Conservation (phyloP, 2,888 invertebrate species). For the Melikaiella ostensackeni region DNA sequence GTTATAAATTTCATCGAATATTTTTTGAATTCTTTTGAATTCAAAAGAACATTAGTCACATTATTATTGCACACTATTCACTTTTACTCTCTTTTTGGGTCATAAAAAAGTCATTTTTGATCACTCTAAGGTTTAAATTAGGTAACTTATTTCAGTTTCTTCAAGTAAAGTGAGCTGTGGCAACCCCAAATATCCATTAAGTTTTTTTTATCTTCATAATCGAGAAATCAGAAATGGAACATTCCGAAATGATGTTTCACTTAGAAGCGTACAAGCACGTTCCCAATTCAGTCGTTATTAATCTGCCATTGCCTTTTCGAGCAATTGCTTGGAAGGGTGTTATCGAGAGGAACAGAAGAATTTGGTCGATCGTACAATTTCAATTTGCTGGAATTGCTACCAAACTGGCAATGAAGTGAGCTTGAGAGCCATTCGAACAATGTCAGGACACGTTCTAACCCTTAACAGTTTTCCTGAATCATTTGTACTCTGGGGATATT, state of each 20-base stretch:
- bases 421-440: slow-evolving; percentile 18
- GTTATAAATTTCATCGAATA: no score
- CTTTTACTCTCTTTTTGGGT: no score
- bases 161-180: no score
- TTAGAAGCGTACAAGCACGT: neutral
- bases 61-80: no score
- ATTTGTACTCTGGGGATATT: slow-evolving; percentile 1
- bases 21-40: no score
- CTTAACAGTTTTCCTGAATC: slow-evolving; percentile 2
- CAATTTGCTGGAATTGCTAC: neutral
- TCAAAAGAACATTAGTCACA: no score
- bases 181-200: no score
- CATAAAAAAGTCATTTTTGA: no score
- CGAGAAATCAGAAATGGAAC: neutral
- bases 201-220: neutral
- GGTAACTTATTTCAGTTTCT: no score
- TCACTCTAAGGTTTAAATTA: no score
- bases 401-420: neutral
- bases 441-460: neutral
- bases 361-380: neutral
- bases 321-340: neutral
- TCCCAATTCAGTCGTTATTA: neutral
- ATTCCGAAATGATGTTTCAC: neutral
- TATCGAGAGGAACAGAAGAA: neutral
- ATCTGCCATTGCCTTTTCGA: neutral